Evolutionary conservation across 2,888 invertebrate species (phyloP), one percentile per base, ranked within the genome.

Genomic region (Cryptus viduatorius): DNA sequence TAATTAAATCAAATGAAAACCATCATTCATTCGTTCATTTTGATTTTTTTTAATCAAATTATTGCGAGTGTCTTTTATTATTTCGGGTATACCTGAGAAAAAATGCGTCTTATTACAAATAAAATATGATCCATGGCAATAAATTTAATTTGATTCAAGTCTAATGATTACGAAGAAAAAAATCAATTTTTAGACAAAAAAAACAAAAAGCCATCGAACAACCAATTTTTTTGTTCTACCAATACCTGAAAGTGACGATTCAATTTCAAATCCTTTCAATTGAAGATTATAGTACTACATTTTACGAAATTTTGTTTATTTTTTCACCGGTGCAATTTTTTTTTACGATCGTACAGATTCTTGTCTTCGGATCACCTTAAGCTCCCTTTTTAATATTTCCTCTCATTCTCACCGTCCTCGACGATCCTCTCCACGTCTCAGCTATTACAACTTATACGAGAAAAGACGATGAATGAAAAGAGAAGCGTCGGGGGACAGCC

Each of bases 391-490:
- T 46, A 29, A 16, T 68, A 24, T 59, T 59, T 46, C 44, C 46
- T 69, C 14, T 68, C 44, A 16, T 69, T 61, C 16, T 16, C 56
- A 56, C 31, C 14, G 24, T 44, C 53, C 24, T 77, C 77, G 64
- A 80, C 42, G 76, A 71, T 31, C 59, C 65, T 80, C 48, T 67
- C 72, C 37, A 77, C 77, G 68, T 61, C 73, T 59, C 10, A 78
- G 64, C 69, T 64, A 78, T 78, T 75, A 79, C 73, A 78, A 81
- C 69, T 81, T 84, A 81, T 84, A 81, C 81, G 84, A 84, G 79
- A 42, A 76, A 69, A 42, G 65, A 10, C 72, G 53, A 75, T 44
- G 50, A 53, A 69, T 31, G 64, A 53, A 64, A 67, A 10, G 67
- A 53, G 64, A 77, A 64, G 48, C 16, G 29, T 44, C 7, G 46